These are phyloP conservation scores for Etia nguti DNA, from an alignment of 2,113 vertebrate species.

Conservation along the genomic window DNA sequence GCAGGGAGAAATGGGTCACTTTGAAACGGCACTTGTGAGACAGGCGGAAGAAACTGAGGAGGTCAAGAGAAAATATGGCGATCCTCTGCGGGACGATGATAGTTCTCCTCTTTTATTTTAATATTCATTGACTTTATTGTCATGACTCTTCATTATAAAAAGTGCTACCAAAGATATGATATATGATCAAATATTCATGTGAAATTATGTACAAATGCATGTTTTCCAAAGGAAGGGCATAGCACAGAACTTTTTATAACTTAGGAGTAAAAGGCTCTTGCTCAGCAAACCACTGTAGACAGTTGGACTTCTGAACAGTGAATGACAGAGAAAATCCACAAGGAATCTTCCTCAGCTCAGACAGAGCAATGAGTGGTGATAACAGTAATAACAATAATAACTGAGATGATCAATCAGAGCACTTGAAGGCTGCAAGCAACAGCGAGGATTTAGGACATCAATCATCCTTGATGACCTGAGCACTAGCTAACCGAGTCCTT, in stretches of 20 bases:
- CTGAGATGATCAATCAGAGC: slow-evolving; percentile 30
- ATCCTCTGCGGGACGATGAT: background rate
- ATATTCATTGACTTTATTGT: background rate
- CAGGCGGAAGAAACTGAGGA: background rate
- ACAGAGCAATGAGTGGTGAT: slow-evolving; percentile 1
- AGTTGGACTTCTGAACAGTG: background rate
- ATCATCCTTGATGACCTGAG: background rate
- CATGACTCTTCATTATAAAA: background rate
- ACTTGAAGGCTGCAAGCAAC: background rate
- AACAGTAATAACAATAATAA: slow-evolving; percentile 28
- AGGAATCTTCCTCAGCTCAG: slow-evolving; percentile 14
- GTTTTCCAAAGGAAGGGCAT: background rate
- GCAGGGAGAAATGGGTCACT: slow-evolving; percentile 41
- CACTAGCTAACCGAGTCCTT: background rate
- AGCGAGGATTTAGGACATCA: background rate
- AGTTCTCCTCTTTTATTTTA: background rate
- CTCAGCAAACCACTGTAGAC: background rate
- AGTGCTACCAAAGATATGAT: background rate
- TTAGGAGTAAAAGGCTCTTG: background rate
- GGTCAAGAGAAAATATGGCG: slow-evolving; percentile 3
- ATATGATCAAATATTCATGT: background rate
- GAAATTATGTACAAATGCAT: background rate
- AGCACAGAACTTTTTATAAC: background rate
- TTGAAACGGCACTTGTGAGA: slow-evolving; percentile 25
- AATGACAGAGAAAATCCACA: background rate